Evolutionary conservation across 2,888 invertebrate species (phyloP), one percentile per base, ranked within the genome.

Genomic region (Rhabditoides inermis): DNA sequence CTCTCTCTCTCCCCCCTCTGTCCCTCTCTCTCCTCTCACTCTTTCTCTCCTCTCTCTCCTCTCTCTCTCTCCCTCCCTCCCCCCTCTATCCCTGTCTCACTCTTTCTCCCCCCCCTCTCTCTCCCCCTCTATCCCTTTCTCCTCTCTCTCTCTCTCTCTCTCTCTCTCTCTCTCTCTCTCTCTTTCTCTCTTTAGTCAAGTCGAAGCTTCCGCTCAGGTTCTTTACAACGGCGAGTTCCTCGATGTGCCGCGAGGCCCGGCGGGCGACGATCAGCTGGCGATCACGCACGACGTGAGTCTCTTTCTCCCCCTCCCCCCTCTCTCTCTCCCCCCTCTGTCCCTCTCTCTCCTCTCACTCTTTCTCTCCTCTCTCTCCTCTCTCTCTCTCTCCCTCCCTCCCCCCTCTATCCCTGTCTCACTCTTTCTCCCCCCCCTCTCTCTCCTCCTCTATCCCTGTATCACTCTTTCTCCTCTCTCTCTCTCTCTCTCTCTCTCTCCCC

Each of bases 281-380:
- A n/a, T n/a, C n/a, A n/a, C n/a, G n/a, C n/a, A n/a, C n/a, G n/a
- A n/a, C n/a, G n/a, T n/a, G n/a, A n/a, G n/a, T n/a, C n/a, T n/a
- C n/a, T n/a, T n/a, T n/a, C n/a, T n/a, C n/a, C n/a, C n/a, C n/a
- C n/a, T n/a, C n/a, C n/a, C n/a, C n/a, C n/a, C n/a, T n/a, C n/a
- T n/a, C n/a, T n/a, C n/a, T n/a, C 55, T 52, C 15, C 51, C 68
- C 54, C 66, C 61, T 27, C 59, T 59, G 41, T 68, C 66, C 68
- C 68, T 65, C 54, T 68, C 62, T 52, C 51, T 55, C 10, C 65
- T 49, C 15, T 56, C 51, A 27, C 64, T 62, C 26, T 47, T 57
- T 35, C 65, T 47, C 7, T 47, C 41, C 39, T 30, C n/a, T 41
- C 26, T 22, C 28, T 51, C 36, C 37, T 28, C 22, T n/a, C 12